Evolutionary conservation across 2,888 invertebrate genomes (phyloP).

Genomic region (Dromius quadrimaculatus): DNA sequence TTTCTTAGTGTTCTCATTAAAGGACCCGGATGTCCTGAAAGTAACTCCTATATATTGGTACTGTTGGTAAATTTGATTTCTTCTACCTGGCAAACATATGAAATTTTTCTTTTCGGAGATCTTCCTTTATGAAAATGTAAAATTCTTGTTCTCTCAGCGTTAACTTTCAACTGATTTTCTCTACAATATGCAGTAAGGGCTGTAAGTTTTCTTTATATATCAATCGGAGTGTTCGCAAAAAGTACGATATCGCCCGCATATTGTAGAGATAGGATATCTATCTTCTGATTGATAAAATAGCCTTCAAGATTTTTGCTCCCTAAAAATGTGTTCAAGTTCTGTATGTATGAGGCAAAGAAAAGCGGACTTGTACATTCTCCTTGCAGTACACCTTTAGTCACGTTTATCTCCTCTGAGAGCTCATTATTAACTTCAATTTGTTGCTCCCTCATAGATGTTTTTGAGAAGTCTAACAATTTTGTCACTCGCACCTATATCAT

Average conservation of each 20-base stretch:
- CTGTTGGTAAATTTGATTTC: slow-evolving; percentile 23
- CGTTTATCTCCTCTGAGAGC: background rate
- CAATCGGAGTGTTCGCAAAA: background rate
- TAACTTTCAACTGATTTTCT: background rate
- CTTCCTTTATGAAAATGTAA: slow-evolving; percentile 21
- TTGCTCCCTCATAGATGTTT: too few species aligned
- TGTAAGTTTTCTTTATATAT: background rate
- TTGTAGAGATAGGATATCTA: background rate
- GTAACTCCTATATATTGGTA: slow-evolving; percentile 13
- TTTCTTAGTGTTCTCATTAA: background rate
- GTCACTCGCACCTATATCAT: background rate
- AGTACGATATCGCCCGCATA: slow-evolving; percentile 1
- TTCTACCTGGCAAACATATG: slow-evolving; percentile 7
- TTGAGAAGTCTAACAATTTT: too few species aligned
- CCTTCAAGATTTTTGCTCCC: background rate
- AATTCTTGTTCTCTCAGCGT: background rate
- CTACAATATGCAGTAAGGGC: background rate
- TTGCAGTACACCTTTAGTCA: background rate
- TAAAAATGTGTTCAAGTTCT: background rate
- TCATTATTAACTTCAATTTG: background rate
- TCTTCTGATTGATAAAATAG: background rate
- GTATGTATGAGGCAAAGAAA: background rate
- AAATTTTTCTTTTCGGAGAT: background rate
- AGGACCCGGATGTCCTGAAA: background rate
- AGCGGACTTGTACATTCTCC: background rate